These are phyloP conservation scores for Antrozous pallidus DNA, from an alignment of 2,797 vertebrate genomes.

Conservation along the genomic window DNA sequence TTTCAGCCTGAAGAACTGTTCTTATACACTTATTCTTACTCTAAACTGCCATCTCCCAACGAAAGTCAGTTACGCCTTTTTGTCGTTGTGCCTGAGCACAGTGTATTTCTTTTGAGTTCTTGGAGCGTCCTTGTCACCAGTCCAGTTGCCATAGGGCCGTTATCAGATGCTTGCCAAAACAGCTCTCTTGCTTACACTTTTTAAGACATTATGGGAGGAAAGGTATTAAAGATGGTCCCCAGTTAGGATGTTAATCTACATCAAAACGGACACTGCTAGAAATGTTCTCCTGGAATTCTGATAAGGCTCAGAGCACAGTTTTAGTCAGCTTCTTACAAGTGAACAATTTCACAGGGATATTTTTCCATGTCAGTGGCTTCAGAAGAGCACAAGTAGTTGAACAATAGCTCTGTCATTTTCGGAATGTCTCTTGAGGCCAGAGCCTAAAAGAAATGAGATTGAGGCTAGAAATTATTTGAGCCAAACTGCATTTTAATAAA, in stretches of 20 bases:
- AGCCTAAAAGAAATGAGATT: conserved; percentile 34
- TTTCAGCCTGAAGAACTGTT: neutral
- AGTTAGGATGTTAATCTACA: conserved; percentile 38
- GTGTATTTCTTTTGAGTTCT: neutral
- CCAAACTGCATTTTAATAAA: conserved; percentile 59
- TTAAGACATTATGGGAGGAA: neutral
- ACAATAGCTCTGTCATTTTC: conserved; percentile 20
- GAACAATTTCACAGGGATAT: conserved; percentile 52
- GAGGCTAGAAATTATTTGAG: conserved; percentile 52
- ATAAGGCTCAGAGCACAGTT: conserved; percentile 20
- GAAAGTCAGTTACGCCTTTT: neutral
- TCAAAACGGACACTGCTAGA: conserved; percentile 22
- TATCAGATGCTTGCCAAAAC: neutral
- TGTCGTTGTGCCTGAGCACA: neutral
- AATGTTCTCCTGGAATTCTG: conserved; percentile 39
- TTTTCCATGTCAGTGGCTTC: neutral
- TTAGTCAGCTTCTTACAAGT: conserved; percentile 30
- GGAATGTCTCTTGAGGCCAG: conserved; percentile 6
- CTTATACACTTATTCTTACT: neutral
- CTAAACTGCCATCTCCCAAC: neutral
- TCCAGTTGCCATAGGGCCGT: neutral
- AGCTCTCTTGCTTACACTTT: neutral
- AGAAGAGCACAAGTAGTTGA: neutral
- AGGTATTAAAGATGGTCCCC: neutral
- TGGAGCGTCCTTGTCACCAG: neutral